Conservation (phyloP, 2,888 invertebrate genomes). For the Sericinus montela region DNA sequence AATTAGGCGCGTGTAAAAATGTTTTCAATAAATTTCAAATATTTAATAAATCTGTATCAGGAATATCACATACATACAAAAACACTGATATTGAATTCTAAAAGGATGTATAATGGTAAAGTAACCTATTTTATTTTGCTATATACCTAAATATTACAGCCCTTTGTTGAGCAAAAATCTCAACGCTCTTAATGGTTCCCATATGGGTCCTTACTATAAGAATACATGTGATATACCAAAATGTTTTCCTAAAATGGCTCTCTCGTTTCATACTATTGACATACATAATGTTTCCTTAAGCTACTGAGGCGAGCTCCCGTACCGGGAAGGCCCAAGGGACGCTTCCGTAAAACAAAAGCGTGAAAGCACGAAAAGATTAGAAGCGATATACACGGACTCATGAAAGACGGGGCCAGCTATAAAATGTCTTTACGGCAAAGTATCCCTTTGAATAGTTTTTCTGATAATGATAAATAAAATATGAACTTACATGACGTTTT, state of each 20-base stretch:
- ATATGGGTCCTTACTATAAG: slow-evolving; percentile 59
- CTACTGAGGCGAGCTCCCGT: slow-evolving; percentile 35
- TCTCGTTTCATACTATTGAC: slow-evolving; percentile 64
- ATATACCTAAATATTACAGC: slow-evolving; percentile 21
- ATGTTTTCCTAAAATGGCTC: slow-evolving; percentile 68
- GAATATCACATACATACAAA: too few species aligned
- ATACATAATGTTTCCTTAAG: slow-evolving; percentile 64
- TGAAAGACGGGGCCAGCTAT: slow-evolving; percentile 39
- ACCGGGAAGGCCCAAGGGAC: slow-evolving; percentile 45
- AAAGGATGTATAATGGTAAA: slow-evolving; percentile 23
- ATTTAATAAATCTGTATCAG: too few species aligned
- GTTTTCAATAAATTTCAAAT: too few species aligned
- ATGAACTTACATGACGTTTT: too few species aligned
- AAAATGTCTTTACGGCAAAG: slow-evolving; percentile 42
- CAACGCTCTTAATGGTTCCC: slow-evolving; percentile 57
- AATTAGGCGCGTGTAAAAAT: too few species aligned
- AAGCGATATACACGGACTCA: slow-evolving; percentile 49
- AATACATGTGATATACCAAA: slow-evolving; percentile 66
- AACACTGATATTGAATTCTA: slow-evolving; percentile 2
- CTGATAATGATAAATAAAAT: slow-evolving; percentile 15
- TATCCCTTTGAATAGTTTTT: slow-evolving; percentile 24
- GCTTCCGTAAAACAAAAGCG: slow-evolving; percentile 61
- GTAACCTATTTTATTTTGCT: slow-evolving; percentile 19
- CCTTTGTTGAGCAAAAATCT: slow-evolving; percentile 56
- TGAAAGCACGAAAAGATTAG: slow-evolving; percentile 59